phyloP scores from a whole-genome alignment of 2,888 invertebrate genomes.

The Acrobasis suavella region DNA sequence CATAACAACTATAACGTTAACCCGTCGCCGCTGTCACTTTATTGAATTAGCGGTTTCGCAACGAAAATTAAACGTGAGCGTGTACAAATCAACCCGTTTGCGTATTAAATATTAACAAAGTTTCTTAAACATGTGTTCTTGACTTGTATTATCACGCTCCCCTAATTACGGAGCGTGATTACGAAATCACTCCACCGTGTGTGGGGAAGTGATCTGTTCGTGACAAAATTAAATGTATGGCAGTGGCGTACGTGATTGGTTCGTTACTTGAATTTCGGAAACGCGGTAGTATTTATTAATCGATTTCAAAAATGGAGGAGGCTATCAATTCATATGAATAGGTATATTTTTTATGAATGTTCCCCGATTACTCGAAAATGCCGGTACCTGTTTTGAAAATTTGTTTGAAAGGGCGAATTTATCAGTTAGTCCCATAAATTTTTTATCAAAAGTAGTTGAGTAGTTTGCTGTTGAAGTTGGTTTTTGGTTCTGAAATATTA shows the following conservation, averaged over 20 bases:
- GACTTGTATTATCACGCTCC: conserved; percentile 45
- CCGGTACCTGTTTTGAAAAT: no score
- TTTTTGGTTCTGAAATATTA: no score
- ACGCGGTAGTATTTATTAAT: not conserved
- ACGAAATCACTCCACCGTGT: conserved; percentile 12
- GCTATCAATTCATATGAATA: no score
- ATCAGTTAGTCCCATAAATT: no score
- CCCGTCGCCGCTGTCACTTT: conserved; percentile 31
- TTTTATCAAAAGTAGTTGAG: no score
- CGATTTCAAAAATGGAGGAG: no score
- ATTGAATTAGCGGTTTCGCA: conserved; percentile 67
- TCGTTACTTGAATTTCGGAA: conserved; percentile 7
- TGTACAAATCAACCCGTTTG: conserved; percentile 69
- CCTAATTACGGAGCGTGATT: conserved; percentile 12
- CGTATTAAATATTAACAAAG: conserved; percentile 80
- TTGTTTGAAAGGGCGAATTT: no score
- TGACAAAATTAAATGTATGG: conserved; percentile 16
- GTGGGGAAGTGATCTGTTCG: conserved; percentile 15
- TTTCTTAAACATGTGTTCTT: conserved; percentile 77
- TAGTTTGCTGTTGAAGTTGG: no score
- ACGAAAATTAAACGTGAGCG: conserved; percentile 67
- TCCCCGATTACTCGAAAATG: no score
- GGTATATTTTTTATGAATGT: no score
- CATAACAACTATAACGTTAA: not conserved
- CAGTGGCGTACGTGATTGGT: conserved; percentile 14